Base-by-base conservation (phyloP, 1,140 invertebrate species). In the Brachionus rubens region DNA sequence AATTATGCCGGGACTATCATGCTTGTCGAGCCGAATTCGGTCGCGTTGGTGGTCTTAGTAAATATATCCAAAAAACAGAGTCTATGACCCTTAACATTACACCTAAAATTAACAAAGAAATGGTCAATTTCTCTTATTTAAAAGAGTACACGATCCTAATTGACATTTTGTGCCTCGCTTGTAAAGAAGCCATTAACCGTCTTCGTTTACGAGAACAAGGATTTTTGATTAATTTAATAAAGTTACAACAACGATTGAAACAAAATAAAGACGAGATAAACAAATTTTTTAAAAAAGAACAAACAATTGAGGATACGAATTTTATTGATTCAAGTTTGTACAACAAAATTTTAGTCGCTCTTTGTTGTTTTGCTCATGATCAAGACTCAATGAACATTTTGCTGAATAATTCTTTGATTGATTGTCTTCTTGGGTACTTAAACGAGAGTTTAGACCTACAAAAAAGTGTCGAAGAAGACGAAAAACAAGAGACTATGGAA, bases 361-460 rank as follows among this genome's bases (percentile, higher is more conserved):
- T 72, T 19, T 72, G 68, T 24, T 72, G 68, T 21, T 72, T 72
- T 72, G 43, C 68, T 33, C 68, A 72, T 72, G 68, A 72, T 28
- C 68, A 72, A 30, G 68, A 72, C 24, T 72, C 68, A 50, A 72
- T 72, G 68, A 72, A 52, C 24, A 72, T 50, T 50, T 33, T 72
- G 12, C 41, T 72, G 24, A 54, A 36, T 36, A 72, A 72, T 50
- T 36, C 30, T 6, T 30, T 72, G 16, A 33, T 72, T 26, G 68
- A 72, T 50, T 48, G 30, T 54, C 46, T 72, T 7, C 24, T 72
- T 16, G 68, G 30, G 10, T 72, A 72, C 33, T 28, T 72, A 10
- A 26, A 72, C 14, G 46, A 72, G 24, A 26, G 46, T 48, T 10
- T 50, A 3, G 54, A 59, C 2, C 12, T 59, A 9, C 16, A 50